These are phyloP conservation scores for Vulpes vulpes DNA, from an alignment of 2,113 vertebrate species.

Conservation along the genomic window DNA sequence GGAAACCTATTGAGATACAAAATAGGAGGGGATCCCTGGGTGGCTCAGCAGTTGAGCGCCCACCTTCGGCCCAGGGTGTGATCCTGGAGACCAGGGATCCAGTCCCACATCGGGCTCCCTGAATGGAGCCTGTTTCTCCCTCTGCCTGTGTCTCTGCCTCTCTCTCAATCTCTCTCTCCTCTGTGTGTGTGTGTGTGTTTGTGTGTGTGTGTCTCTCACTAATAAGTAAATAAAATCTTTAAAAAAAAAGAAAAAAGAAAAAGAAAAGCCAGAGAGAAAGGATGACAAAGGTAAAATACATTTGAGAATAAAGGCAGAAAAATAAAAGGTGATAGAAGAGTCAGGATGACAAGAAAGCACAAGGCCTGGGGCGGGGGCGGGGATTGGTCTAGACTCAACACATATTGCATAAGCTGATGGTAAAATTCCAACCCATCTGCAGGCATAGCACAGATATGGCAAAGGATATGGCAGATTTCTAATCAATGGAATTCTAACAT, in stretches of 20 bases:
- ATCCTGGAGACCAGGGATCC: too few species aligned
- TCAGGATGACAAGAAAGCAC: neutral
- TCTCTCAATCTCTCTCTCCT: too few species aligned
- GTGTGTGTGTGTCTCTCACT: too few species aligned
- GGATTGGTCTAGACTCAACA: conserved; percentile 4
- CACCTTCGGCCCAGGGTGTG: too few species aligned
- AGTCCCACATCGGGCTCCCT: too few species aligned
- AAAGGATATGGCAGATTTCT: conserved; percentile 23
- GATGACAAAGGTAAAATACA: conserved; percentile 61
- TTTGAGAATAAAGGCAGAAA: conserved; percentile 66
- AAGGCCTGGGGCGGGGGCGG: neutral
- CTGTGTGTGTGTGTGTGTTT: too few species aligned
- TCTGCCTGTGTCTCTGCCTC: too few species aligned
- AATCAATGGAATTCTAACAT: conserved; percentile 4
- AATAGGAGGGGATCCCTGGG: neutral
- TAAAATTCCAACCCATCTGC: conserved; percentile 30
- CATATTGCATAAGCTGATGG: neutral
- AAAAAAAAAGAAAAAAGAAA: neutral
- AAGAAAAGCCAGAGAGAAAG: conserved; percentile 63
- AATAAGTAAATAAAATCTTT: too few species aligned
- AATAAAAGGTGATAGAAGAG: conserved; percentile 53
- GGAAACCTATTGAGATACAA: conserved; percentile 46
- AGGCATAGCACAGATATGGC: neutral
- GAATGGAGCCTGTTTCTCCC: too few species aligned
- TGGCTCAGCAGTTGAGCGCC: too few species aligned